phyloP scores from a whole-genome alignment of 2,888 invertebrate genomes.

The Xanthia icteritia region DNA sequence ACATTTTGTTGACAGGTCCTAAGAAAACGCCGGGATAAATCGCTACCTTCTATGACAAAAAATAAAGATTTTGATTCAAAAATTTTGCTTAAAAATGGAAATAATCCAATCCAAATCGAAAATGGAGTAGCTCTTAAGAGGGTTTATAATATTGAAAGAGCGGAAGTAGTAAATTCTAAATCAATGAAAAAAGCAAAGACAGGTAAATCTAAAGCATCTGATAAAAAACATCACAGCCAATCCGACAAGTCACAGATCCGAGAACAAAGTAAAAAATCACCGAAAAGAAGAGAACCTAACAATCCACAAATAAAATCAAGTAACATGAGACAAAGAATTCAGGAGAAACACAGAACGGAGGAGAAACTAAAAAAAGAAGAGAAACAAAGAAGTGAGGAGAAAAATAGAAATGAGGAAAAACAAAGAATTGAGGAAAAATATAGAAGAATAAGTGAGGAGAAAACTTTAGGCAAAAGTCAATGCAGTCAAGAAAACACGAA shows the following conservation, averaged over 20 bases:
- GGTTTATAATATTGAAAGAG: slow-evolving; percentile 51
- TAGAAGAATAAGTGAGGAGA: slow-evolving; percentile 31
- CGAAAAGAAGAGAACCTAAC: slow-evolving; percentile 8
- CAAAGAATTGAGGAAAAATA: neutral
- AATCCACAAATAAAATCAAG: slow-evolving; percentile 13
- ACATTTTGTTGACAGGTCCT: slow-evolving; percentile 49
- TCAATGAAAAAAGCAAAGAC: slow-evolving; percentile 25
- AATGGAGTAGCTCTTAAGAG: slow-evolving; percentile 52
- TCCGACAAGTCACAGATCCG: neutral
- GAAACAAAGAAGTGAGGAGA: slow-evolving; percentile 28
- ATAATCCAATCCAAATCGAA: slow-evolving; percentile 13
- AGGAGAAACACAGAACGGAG: neutral
- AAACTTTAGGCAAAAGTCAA: neutral
- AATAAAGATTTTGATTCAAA: slow-evolving; percentile 6
- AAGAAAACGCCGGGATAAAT: slow-evolving; percentile 17
- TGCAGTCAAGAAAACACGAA: slow-evolving; percentile 3
- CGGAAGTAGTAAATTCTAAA: slow-evolving; percentile 23
- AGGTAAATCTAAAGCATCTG: slow-evolving; percentile 18
- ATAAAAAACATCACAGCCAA: slow-evolving; percentile 15
- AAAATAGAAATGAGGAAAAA: neutral
- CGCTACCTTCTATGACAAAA: slow-evolving; percentile 5
- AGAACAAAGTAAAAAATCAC: slow-evolving; percentile 18
- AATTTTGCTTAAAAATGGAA: neutral
- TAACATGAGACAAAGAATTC: neutral
- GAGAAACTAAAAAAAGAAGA: slow-evolving; percentile 10